phyloP scores from a whole-genome alignment of 2,888 invertebrate genomes.

The Eilema griseolum region DNA sequence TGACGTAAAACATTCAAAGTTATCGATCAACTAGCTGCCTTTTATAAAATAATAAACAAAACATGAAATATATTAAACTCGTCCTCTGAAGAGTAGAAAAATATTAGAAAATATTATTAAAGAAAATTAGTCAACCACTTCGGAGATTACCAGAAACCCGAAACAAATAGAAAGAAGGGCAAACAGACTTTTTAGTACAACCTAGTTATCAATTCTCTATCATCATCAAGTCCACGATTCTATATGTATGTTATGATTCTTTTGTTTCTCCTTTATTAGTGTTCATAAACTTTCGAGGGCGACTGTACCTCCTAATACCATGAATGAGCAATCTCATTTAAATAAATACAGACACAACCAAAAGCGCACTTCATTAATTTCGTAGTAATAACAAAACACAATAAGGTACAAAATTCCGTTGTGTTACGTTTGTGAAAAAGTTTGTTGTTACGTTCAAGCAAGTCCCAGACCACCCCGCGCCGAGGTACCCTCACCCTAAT shows the following conservation, averaged over 20 bases:
- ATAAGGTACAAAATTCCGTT: constrained; percentile 34
- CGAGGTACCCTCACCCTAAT: constrained; percentile 63
- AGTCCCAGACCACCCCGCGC: constrained; percentile 42
- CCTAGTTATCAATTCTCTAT: no score
- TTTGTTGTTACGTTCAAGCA: constrained; percentile 42
- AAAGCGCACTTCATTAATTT: constrained; percentile 23
- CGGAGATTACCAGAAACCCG: no score
- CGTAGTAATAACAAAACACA: constrained; percentile 25
- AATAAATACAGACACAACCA: constrained; percentile 12
- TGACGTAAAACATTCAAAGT: no score
- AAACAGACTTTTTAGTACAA: no score
- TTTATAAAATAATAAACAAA: no score
- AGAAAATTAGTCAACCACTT: no score
- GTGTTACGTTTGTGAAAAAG: constrained; percentile 46
- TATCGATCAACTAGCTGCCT: no score
- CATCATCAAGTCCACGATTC: not conserved
- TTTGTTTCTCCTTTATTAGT: not conserved
- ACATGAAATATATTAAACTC: no score
- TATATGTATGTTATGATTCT: no score
- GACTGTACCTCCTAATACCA: not conserved
- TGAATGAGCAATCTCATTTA: constrained; percentile 9
- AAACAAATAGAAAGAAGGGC: no score
- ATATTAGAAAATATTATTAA: no score
- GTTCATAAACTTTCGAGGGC: not conserved
- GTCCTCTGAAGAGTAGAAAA: no score